A percentile compares a stretch with the other conserved stretches of the same genome.
These are phyloP conservation scores for Aleiodes leptofemur DNA, from an alignment of 2,888 invertebrate species.

Conservation along the genomic window DNA sequence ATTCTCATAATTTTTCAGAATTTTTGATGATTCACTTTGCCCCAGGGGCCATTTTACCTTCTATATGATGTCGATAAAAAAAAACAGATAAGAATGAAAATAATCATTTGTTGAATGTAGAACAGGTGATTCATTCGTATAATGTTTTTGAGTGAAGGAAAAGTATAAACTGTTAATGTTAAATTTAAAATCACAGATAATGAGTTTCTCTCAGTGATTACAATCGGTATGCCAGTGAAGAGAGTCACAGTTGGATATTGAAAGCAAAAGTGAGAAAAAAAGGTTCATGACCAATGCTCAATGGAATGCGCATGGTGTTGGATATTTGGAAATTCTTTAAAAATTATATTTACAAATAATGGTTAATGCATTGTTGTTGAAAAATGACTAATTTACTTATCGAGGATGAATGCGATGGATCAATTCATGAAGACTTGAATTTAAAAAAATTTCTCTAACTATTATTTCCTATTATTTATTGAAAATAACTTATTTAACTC, in stretches of 20 bases:
- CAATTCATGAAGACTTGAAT: background rate
- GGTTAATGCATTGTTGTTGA: too few relatives aligned
- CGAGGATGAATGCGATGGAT: background rate
- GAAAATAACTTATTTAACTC: too few relatives aligned
- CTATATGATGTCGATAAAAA: background rate
- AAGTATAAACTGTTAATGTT: conserved; percentile 11
- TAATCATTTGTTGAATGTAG: background rate
- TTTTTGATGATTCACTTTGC: too few relatives aligned
- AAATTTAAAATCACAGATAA: conserved; percentile 6
- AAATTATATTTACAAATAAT: too few relatives aligned
- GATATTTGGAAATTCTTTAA: too few relatives aligned
- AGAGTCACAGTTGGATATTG: background rate
- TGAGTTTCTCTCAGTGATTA: background rate
- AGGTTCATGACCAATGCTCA: background rate
- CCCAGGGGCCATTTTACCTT: too few relatives aligned
- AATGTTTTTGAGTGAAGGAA: background rate
- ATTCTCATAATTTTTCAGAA: too few relatives aligned
- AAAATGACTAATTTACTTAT: too few relatives aligned
- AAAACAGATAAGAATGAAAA: background rate
- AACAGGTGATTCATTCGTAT: conserved; percentile 6
- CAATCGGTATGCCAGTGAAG: conserved; percentile 1
- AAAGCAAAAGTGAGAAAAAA: background rate
- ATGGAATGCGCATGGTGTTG: too few relatives aligned
- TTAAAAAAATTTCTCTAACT: too few relatives aligned
- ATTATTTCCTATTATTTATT: too few relatives aligned